Evolutionary conservation across 1,140 invertebrate genomes (phyloP).

Genomic region (Procambarus virginalis): DNA sequence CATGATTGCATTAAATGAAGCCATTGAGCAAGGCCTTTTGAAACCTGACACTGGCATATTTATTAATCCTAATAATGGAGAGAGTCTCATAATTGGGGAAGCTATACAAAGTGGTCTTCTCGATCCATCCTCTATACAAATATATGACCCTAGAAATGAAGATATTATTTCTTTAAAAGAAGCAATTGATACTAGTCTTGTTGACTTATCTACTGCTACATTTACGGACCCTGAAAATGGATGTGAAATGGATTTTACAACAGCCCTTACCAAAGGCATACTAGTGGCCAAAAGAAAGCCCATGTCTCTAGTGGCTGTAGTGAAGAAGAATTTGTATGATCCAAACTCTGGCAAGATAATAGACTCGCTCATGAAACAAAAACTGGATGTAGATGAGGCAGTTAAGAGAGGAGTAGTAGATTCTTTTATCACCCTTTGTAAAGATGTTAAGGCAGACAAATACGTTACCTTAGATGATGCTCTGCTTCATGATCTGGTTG

Average conservation of each 20-base stretch:
- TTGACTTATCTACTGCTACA: slow-evolving; percentile 83
- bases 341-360: slow-evolving; percentile 82
- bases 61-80: slow-evolving; percentile 79
- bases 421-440: slow-evolving; percentile 86
- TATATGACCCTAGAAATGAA: slow-evolving; percentile 85
- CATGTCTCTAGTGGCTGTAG: slow-evolving; percentile 84
- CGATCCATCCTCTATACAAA: slow-evolving; percentile 86
- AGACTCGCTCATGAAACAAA: slow-evolving; percentile 82
- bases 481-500: slow-evolving; percentile 73
- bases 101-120: slow-evolving; percentile 87
- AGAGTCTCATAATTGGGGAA: slow-evolving; percentile 86
- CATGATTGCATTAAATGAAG: slow-evolving; percentile 60
- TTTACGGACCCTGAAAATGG: slow-evolving; percentile 82
- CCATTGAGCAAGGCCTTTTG: slow-evolving; percentile 45
- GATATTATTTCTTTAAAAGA: slow-evolving; percentile 83
- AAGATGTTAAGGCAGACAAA: slow-evolving; percentile 82
- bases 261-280: slow-evolving; percentile 83
- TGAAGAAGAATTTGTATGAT: slow-evolving; percentile 83
- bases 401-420: slow-evolving; percentile 87
- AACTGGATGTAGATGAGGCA: slow-evolving; percentile 83
- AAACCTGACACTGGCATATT: slow-evolving; percentile 69
- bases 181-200: slow-evolving; percentile 84
- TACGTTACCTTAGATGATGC: slow-evolving; percentile 76
- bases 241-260: slow-evolving; percentile 81
- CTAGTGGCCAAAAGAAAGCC: slow-evolving; percentile 82